Percentiles rank a stretch among this genome's conserved stretches.
phyloP scores from a whole-genome alignment of 2,113 vertebrate genomes.

The Boulengeromyrus knoepffleri region DNA sequence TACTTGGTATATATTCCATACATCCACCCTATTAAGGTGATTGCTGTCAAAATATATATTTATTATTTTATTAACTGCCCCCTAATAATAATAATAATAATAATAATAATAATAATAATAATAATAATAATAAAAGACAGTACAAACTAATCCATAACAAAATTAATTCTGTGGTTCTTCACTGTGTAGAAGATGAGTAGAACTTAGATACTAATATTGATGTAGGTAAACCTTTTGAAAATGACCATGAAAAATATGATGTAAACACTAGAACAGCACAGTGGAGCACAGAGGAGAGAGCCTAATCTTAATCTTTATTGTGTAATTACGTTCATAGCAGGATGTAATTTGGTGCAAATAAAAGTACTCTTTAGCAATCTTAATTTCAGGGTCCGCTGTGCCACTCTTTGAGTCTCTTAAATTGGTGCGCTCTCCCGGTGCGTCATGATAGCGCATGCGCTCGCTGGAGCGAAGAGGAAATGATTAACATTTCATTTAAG shows the following conservation, averaged over 20 bases:
- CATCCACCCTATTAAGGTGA: not conserved
- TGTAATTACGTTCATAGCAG: conserved; percentile 22
- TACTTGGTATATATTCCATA: not conserved
- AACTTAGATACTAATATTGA: not conserved
- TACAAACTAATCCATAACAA: not conserved
- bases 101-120: not conserved
- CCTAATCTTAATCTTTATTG: conserved; percentile 8
- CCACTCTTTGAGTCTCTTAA: conserved; percentile 16
- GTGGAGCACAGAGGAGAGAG: not conserved
- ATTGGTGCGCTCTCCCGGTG: conserved; percentile 22
- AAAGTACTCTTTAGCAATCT: conserved; percentile 19
- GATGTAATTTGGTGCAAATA: conserved; percentile 15
- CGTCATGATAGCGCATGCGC: not conserved
- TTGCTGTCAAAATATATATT: not conserved
- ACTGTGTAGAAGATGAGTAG: not conserved
- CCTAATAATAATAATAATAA: not conserved
- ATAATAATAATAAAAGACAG: not conserved
- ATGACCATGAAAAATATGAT: not conserved
- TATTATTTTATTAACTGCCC: not conserved
- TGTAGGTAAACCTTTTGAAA: conserved; percentile 6
- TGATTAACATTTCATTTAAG: conserved; percentile 21
- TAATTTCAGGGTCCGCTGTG: conserved; percentile 20
- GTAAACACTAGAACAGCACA: not conserved
- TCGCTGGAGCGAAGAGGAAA: not conserved
- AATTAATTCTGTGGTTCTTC: not conserved